A percentile compares a stretch with the other conserved stretches of the same genome.
phyloP scores from a whole-genome alignment of 2,113 vertebrate species.

The Leptobrachium ailaonicum region DNA sequence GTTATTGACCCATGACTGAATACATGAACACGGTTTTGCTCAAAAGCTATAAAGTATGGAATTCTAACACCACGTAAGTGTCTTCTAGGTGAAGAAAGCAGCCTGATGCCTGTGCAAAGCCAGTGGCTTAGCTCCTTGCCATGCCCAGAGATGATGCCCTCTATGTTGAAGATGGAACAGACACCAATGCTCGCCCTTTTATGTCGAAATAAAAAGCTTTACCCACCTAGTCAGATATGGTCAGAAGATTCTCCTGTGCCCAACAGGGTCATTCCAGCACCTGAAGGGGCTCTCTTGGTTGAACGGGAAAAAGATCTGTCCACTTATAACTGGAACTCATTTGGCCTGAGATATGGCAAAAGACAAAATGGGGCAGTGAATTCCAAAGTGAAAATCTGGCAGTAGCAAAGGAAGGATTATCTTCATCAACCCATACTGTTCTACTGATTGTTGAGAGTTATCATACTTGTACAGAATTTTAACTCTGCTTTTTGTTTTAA shows the following conservation, averaged over 20 bases:
- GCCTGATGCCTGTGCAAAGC: slow-evolving; percentile 21
- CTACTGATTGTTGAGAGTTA: too few relatives aligned
- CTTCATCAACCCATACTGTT: too few relatives aligned
- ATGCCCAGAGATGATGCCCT: slow-evolving; percentile 31
- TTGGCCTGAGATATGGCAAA: slow-evolving; percentile 72
- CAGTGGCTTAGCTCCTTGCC: slow-evolving; percentile 31
- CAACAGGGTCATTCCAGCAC: slow-evolving; percentile 44
- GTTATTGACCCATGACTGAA: neutral
- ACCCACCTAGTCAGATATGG: slow-evolving; percentile 26
- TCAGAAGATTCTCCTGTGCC: slow-evolving; percentile 19
- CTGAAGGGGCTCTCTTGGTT: slow-evolving; percentile 46
- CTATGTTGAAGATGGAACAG: neutral
- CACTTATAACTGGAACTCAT: slow-evolving; percentile 73
- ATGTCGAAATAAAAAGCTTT: slow-evolving; percentile 22
- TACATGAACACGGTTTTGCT: neutral
- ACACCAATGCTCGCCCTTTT: slow-evolving; percentile 18
- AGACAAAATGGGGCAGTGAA: slow-evolving; percentile 18
- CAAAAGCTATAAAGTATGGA: neutral
- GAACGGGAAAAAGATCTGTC: slow-evolving; percentile 62
- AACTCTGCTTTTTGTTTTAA: too few relatives aligned
- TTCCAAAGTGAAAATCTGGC: slow-evolving; percentile 3
- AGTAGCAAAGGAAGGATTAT: neutral
- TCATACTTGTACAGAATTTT: too few relatives aligned
- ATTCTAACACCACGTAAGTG: neutral
- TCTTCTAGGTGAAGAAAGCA: slow-evolving; percentile 3